Evolutionary conservation across 2,888 invertebrate species (phyloP).

Genomic region (Cephus rjabovi): DNA sequence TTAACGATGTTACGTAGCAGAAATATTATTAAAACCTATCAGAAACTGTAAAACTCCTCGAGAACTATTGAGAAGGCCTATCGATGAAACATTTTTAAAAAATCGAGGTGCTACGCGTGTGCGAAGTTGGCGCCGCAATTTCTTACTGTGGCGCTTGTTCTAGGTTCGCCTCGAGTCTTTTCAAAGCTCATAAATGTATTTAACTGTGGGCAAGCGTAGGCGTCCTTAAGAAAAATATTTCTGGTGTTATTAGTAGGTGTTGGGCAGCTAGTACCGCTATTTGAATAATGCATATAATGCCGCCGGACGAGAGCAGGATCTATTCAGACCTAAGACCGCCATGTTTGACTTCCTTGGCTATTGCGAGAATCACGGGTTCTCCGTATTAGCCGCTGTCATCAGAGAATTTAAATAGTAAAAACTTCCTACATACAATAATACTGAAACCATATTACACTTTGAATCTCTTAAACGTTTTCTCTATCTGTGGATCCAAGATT

Average conservation of each 20-base stretch:
- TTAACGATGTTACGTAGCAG: too few relatives aligned
- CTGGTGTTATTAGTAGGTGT: constrained; percentile 36
- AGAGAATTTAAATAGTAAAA: not conserved
- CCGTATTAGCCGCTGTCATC: not conserved
- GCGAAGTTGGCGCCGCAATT: not conserved
- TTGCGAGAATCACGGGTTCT: not conserved
- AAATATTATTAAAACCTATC: too few relatives aligned
- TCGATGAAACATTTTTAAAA: too few relatives aligned
- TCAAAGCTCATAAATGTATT: not conserved
- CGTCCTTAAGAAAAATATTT: constrained; percentile 25
- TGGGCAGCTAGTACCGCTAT: constrained; percentile 35
- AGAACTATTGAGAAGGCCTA: too few relatives aligned
- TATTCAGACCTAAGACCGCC: constrained; percentile 25
- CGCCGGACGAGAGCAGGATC: constrained; percentile 23
- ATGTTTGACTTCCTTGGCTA: not conserved
- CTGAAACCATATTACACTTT: not conserved
- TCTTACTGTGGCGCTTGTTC: not conserved
- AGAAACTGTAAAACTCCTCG: too few relatives aligned
- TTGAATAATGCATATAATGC: constrained; percentile 39
- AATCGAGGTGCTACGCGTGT: too few relatives aligned
- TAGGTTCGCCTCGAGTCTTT: not conserved
- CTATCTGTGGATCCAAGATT: not conserved
- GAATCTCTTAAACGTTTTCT: not conserved
- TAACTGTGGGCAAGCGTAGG: constrained; percentile 25
- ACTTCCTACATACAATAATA: not conserved